A percentile compares a stretch with the other conserved stretches of the same genome.
Conservation (phyloP, 2,113 vertebrate species). For the Entelurus aequoreus region DNA sequence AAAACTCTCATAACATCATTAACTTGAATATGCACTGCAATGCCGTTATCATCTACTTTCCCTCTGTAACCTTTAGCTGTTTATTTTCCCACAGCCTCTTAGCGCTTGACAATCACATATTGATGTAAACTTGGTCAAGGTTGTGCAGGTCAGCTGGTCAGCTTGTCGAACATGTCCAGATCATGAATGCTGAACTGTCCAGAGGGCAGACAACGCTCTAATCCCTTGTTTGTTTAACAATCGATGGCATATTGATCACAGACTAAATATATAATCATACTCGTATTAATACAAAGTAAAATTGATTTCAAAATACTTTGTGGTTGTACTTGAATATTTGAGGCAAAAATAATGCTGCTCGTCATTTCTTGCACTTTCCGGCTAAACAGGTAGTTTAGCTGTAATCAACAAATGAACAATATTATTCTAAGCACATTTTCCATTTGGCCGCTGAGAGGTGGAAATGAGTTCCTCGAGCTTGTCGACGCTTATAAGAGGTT, state of each 20-base stretch:
- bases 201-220: slow-evolving; percentile 46
- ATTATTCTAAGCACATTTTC: too few species aligned
- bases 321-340: neutral
- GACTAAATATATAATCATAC: slow-evolving; percentile 65
- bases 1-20: too few species aligned
- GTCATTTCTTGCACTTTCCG: slow-evolving; percentile 20
- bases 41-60: neutral
- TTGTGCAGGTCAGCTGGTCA: slow-evolving; percentile 54
- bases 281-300: slow-evolving; percentile 50
- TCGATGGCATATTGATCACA: slow-evolving; percentile 63
- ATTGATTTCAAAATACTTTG: slow-evolving; percentile 40
- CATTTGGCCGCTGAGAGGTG: too few species aligned
- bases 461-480: too few species aligned
- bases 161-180: slow-evolving; percentile 55
- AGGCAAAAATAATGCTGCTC: slow-evolving; percentile 21
- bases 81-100: slow-evolving; percentile 67
- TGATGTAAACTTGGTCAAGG: slow-evolving; percentile 63
- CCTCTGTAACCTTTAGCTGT: slow-evolving; percentile 27
- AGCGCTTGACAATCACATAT: slow-evolving; percentile 61
- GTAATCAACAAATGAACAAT: too few species aligned
- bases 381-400: too few species aligned
- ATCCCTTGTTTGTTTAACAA: slow-evolving; percentile 63
- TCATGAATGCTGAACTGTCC: slow-evolving; percentile 47
- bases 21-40: too few species aligned
- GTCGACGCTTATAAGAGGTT: too few species aligned